Conservation (phyloP, 53 echinoderm and acorn worm species). For the Stichopus horrens region DNA sequence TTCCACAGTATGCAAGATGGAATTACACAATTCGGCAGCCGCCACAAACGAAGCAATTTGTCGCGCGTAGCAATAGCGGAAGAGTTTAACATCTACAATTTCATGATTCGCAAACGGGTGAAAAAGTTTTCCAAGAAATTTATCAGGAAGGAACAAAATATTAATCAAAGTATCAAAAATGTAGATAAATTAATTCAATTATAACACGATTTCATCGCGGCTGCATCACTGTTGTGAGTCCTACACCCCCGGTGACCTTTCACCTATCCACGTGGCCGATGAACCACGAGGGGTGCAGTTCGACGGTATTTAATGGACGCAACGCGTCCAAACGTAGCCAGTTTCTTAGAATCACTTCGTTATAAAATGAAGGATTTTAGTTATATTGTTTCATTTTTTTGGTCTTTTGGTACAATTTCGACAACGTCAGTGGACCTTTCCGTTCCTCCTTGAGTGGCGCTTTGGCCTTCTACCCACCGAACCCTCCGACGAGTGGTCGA, state of each 20-base stretch:
- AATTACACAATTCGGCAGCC: too few species aligned
- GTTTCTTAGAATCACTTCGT: not conserved
- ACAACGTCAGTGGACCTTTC: constrained; percentile 34
- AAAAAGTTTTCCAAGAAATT: too few species aligned
- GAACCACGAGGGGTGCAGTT: constrained; percentile 19
- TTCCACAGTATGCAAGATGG: too few species aligned
- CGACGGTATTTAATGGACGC: constrained; percentile 32
- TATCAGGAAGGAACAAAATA: not conserved
- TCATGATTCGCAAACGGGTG: too few species aligned
- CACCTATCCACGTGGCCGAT: constrained; percentile 36
- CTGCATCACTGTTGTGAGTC: not conserved
- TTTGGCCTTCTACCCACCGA: not conserved
- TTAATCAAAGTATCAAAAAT: not conserved
- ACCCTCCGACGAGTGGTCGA: not conserved
- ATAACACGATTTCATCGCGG: not conserved
- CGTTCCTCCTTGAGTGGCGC: not conserved
- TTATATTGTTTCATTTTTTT: not conserved
- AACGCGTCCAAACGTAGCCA: constrained; percentile 31
- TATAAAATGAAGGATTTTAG: not conserved
- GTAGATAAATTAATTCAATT: not conserved
- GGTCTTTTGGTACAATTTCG: constrained; percentile 3
- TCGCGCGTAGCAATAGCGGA: too few species aligned
- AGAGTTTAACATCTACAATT: too few species aligned
- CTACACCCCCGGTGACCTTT: constrained; percentile 30
- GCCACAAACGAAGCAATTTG: too few species aligned